These are phyloP conservation scores for Simalia tracyae DNA, from an alignment of 2,797 vertebrate species.

Conservation along the genomic window DNA sequence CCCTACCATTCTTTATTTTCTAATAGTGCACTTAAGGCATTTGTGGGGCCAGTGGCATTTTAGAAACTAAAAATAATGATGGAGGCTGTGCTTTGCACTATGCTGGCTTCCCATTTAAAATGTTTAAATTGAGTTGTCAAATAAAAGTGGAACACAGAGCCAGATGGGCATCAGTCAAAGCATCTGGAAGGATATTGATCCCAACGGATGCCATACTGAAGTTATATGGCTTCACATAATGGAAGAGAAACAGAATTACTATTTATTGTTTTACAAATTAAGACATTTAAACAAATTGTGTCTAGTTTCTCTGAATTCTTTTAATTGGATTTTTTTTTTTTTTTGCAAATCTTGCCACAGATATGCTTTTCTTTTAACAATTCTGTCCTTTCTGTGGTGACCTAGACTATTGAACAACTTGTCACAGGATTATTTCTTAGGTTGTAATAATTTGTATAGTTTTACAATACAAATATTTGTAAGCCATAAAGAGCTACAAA, in stretches of 20 bases:
- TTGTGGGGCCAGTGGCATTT: not conserved
- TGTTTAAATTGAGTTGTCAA: not conserved
- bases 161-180: not conserved
- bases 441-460: not conserved
- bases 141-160: not conserved
- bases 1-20: not conserved
- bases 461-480: not conserved
- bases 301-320: not conserved
- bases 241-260: not conserved
- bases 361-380: no score
- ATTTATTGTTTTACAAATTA: not conserved
- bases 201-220: not conserved
- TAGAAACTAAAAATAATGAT: not conserved
- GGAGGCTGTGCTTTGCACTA: not conserved
- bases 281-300: not conserved
- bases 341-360: not conserved
- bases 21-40: not conserved
- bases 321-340: not conserved
- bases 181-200: not conserved
- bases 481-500: not conserved
- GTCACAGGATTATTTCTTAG: not conserved
- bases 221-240: not conserved
- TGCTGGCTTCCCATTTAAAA: not conserved
- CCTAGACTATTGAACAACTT: not conserved
- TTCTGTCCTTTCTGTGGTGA: not conserved